phyloP scores from a whole-genome alignment of 1,140 invertebrate species.

The Drosophila insularis region DNA sequence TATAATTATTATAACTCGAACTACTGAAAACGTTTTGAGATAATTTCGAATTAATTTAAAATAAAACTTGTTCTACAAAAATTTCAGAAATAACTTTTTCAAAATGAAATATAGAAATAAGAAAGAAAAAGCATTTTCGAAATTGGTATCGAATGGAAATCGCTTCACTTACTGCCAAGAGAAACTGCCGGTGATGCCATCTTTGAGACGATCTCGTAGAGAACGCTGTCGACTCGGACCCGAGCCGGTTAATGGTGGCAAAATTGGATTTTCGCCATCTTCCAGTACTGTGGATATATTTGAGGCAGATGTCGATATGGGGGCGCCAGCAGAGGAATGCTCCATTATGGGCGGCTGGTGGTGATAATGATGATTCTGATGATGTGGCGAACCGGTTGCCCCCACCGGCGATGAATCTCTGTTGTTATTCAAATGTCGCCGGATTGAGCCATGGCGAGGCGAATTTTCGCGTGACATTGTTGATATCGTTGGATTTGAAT shows the following conservation, averaged over 20 bases:
- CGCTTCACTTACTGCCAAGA: conserved; percentile 88
- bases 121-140: conserved; percentile 29
- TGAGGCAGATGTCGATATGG: conserved; percentile 73
- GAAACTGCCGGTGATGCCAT: conserved; percentile 89
- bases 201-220: conserved; percentile 88
- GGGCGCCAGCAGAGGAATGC: conserved; percentile 60
- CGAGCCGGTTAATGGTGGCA: conserved; percentile 83
- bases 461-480: conserved; percentile 81
- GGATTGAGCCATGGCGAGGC: conserved; percentile 75
- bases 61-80: not conserved
- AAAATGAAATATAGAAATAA: conserved; percentile 20
- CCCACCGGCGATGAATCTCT: conserved; percentile 59
- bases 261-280: conserved; percentile 69
- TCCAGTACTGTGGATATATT: conserved; percentile 74
- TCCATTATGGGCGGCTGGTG: conserved; percentile 76
- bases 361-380: conserved; percentile 52
- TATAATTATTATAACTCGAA: not conserved
- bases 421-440: conserved; percentile 70
- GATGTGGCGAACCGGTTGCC: conserved; percentile 66
- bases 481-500: conserved; percentile 38
- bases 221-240: conserved; percentile 86
- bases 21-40: not conserved
- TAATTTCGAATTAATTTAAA: not conserved
- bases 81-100: not conserved
- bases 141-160: conserved; percentile 14